Evolutionary conservation across 2,797 vertebrate genomes (phyloP), one percentile per base, ranked within the genome.

Genomic region (Molossus alvarezi): DNA sequence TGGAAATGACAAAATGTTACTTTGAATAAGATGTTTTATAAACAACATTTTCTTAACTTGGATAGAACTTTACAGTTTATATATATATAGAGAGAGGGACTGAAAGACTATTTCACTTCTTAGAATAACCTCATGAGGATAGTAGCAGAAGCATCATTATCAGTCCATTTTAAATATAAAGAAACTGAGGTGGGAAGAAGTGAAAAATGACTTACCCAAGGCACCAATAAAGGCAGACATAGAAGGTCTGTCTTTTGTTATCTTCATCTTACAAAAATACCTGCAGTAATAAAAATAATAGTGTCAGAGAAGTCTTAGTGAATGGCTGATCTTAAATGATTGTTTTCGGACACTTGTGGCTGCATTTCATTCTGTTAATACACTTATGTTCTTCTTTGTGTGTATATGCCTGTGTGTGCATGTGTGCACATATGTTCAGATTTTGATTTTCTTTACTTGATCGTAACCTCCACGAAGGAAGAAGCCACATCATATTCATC

Each of bases 1-100:
- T 88, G 2, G 72, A 88, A 95, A 94, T 96, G 75, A 90, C n/a
- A 94, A 93, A 96, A 94, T 88, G 55, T 71, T 94, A 0, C 77
- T 67, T 67, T 67, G 17, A 33, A 33, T 67, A 95, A 88, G 18
- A 60, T 17, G 60, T 95, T 95, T 94, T 90, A 92, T 92, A 45
- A 95, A 86, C 33, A 95, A 94, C 94, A 91, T 57, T 91, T 77
- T 37, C 55, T 92, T 73, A 33, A 65, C 71, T 84, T 87, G 73
- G 27, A 58, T 53, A 89, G 88, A 85, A 86, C 48, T 92, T 85
- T 55, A 64, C 9, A 72, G 55, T 90, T 76, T 62, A 65, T 37
- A 37, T 45, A 37, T 45, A 57, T n/a, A 65, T 6, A 57, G 60
- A 25, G 25, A 64, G 25, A 64, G 21, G 62, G n/a, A 37, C 58